Evolutionary conservation across 2,797 vertebrate genomes (phyloP).

Genomic region (Xyrichtys novacula): DNA sequence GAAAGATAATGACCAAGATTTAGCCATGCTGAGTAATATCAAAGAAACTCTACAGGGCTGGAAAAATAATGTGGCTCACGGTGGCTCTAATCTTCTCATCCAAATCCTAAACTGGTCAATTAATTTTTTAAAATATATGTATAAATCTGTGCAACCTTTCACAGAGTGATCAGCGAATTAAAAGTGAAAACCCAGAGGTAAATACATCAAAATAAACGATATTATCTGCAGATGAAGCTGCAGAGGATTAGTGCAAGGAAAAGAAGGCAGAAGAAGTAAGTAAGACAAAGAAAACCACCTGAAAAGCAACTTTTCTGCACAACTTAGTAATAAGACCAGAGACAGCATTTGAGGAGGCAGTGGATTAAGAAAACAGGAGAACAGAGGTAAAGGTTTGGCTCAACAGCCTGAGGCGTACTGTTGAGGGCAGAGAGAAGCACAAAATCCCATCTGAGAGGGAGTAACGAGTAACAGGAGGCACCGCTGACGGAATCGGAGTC

Average conservation of each 20-base stretch:
- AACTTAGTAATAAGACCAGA: slow-evolving; percentile 42
- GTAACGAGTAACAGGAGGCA: neutral
- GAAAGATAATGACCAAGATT: neutral
- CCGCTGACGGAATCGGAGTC: neutral
- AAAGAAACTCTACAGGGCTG: neutral
- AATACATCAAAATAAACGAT: too few species aligned
- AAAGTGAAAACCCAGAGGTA: too few species aligned
- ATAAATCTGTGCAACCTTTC: too few species aligned
- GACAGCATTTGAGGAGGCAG: slow-evolving; percentile 26
- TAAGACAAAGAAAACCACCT: slow-evolving; percentile 35
- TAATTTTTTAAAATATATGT: too few species aligned
- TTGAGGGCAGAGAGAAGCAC: slow-evolving; percentile 45
- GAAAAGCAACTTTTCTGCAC: slow-evolving; percentile 45
- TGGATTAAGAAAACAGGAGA: slow-evolving; percentile 32
- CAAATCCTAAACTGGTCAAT: neutral
- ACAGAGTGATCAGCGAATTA: too few species aligned
- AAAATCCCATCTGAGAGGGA: slow-evolving; percentile 37
- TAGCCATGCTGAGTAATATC: slow-evolving; percentile 2
- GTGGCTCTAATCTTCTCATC: slow-evolving; percentile 12
- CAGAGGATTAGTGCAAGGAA: slow-evolving; percentile 34
- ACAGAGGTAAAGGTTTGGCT: slow-evolving; percentile 59
- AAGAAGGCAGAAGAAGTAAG: slow-evolving; percentile 23
- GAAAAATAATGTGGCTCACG: neutral
- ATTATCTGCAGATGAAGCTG: too few species aligned
- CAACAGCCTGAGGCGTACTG: slow-evolving; percentile 59